Evolutionary conservation across 2,113 vertebrate species (phyloP).

Genomic region (Ciconia boyciana): DNA sequence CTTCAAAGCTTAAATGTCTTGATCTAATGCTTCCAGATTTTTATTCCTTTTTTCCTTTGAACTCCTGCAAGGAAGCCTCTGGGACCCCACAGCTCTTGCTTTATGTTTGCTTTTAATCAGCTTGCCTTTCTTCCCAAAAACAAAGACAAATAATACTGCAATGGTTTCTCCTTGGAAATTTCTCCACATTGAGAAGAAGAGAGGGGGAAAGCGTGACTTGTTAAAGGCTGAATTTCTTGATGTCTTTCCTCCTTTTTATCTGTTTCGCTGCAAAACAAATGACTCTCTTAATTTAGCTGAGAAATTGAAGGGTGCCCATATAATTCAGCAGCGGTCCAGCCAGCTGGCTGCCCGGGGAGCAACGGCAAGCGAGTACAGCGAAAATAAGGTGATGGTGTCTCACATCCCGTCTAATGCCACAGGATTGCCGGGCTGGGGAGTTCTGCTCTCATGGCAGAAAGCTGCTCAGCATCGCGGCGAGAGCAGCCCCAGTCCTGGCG

Average conservation of each 20-base stretch:
- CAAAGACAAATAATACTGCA: background rate
- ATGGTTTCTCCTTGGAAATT: background rate
- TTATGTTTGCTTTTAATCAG: constrained; percentile 49
- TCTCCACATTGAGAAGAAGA: background rate
- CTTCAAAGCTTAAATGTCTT: constrained; percentile 16
- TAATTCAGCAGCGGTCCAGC: background rate
- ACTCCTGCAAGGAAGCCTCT: background rate
- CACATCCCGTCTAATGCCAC: fast-evolving
- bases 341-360: background rate
- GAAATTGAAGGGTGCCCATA: fast-evolving
- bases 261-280: background rate
- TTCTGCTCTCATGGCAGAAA: fast-evolving
- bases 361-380: fast-evolving
- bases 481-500: background rate
- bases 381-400: background rate
- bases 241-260: background rate
- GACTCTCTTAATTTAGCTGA: background rate
- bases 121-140: background rate
- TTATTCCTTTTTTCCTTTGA: constrained; percentile 18
- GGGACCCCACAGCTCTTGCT: background rate
- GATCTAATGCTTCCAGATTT: background rate
- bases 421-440: background rate
- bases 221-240: background rate
- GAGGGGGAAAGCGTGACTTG: background rate
- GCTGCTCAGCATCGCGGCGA: fast-evolving